Evolutionary conservation across 2,888 invertebrate genomes (phyloP), one percentile per base, ranked within the genome.

Genomic region (Lepidochitona cinerea): DNA sequence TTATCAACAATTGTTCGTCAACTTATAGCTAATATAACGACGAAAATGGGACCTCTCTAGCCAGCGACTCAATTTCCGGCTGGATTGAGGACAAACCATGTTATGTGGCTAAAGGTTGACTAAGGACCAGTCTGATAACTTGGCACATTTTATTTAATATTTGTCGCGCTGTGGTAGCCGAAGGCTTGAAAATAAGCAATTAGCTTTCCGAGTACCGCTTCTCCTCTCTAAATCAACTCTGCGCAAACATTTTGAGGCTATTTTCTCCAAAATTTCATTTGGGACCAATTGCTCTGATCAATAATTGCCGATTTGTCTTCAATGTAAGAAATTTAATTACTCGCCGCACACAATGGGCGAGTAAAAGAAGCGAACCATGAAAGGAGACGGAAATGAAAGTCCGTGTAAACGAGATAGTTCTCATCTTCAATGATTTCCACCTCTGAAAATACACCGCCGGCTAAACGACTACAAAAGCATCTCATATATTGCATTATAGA

Each of bases 321-420:
- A 59, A 29, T 59, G 59, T 59, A 59, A 59, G 59, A 59, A 59
- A 59, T 59, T 59, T 59, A 59, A 59, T 59, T 59, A 59, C 59
- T 59, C 29, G 23, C 32, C 23, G 26, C 23, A 32, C 23, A 59
- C 59, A 59, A 59, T 59, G 32, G 9, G 29, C 7, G 7, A 59
- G 32, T 23, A 14, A 59, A 59, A 59, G 59, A 59, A 59, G 59
- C 59, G 59, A 59, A 29, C 59, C 59, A 32, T 59, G 26, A 59
- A 59, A 59, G 29, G 59, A 59, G 59, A 26, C 49, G 59, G 32
- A 59, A 59, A 23, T 59, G 59, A 59, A 23, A 59, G 32, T 23
- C 14, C 14, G 59, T 29, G 26, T 23, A 59, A 59, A 59, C 29
- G 59, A 59, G 32, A 23, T 59, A 32, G 59, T 32, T 59, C 29